Evolutionary conservation across 1,140 invertebrate species (phyloP).

Genomic region (Pteromalus puparum): DNA sequence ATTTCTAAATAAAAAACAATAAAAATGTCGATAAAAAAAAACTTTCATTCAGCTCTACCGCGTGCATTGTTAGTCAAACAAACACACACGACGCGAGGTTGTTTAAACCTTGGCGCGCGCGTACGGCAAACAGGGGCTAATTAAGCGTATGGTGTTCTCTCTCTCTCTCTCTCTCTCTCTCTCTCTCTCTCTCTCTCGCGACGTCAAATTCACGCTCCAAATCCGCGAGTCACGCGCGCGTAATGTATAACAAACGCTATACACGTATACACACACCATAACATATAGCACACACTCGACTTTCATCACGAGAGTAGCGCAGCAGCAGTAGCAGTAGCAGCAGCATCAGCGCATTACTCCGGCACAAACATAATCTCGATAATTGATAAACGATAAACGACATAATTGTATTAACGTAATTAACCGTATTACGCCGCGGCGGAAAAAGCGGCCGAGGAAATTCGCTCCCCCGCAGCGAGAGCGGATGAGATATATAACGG

Average conservation of each 20-base stretch:
- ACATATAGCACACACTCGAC: not conserved
- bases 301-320: not conserved
- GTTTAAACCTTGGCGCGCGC: no score
- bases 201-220: not conserved
- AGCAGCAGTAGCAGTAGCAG: not conserved
- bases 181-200: no score
- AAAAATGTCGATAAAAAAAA: no score
- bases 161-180: no score
- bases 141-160: no score
- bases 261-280: not conserved
- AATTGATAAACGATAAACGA: slow-evolving; percentile 41
- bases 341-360: not conserved
- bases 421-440: slow-evolving; percentile 10
- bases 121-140: no score
- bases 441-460: slow-evolving; percentile 15
- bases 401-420: slow-evolving; percentile 34
- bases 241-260: not conserved
- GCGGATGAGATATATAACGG: not conserved
- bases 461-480: not conserved
- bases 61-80: no score
- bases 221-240: not conserved
- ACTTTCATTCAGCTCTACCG: no score
- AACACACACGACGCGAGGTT: no score
- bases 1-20: no score
- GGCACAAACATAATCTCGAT: slow-evolving; percentile 12